Base-by-base conservation (phyloP, 1,140 invertebrate genomes). In the Leucophenga varia region DNA sequence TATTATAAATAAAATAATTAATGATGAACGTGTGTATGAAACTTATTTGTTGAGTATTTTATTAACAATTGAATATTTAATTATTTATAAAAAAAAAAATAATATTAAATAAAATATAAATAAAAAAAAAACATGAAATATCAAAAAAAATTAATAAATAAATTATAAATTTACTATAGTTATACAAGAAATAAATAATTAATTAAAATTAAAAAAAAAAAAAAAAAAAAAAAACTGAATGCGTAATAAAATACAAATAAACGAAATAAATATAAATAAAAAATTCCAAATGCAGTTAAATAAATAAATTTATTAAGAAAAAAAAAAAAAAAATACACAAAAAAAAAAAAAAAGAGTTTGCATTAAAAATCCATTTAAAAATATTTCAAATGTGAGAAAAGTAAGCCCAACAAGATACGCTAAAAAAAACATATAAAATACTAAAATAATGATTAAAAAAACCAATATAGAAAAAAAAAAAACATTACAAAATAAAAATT, bases 61-160 rank as follows among this genome's bases (percentile, higher is more conserved):
- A 25, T 25, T 25, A 25, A 25, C 22, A 25, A 25, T 25, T 25
- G 10, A 25, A 25, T 6, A 25, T n/a, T n/a, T 35, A 35, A 35
- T 25, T 25, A 25, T 25, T 25, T 6, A 25, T 25, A 25, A 25
- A 25, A 25, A 25, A 5, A 25, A 25, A 25, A 25, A 25, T 25
- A 25, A 25, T 25, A 25, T 6, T 25, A 25, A 25, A 25, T 25
- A 25, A 25, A n/a, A n/a, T n/a, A n/a, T n/a, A n/a, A n/a, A n/a
- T n/a, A n/a, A n/a, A 37, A 36, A 36, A 39, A 37, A 35, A 36
- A 41, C 41, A 55, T 48, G 30, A 54, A 57, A 43, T 63, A 64
- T 52, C 56, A 63, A 63, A 63, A 38, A 63, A 35, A 54, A 59
- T 59, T 43, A 64, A 47, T 57, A 64, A 64, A 57, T 57, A 64